A percentile compares a stretch with the other conserved stretches of the same genome.
Evolutionary conservation across 2,113 vertebrate genomes (phyloP).

Genomic region (Loxodonta africana): DNA sequence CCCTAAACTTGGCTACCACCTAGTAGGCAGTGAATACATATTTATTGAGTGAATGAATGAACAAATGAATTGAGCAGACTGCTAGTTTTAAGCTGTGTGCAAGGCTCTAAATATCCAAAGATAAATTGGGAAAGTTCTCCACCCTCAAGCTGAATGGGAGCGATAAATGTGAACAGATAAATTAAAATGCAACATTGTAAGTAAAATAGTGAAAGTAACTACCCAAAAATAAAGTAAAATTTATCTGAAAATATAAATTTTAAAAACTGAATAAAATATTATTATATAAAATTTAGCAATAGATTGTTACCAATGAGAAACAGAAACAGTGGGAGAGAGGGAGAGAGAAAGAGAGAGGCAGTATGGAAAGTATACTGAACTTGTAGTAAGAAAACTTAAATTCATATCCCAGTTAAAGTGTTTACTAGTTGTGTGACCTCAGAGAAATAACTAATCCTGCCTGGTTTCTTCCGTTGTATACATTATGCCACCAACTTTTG

Average conservation of each 20-base stretch:
- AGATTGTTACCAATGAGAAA: background rate
- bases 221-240: background rate
- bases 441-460: background rate
- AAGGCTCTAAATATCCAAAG: background rate
- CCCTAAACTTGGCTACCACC: background rate
- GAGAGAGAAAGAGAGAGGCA: background rate
- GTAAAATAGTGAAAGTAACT: background rate
- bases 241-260: background rate
- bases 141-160: background rate
- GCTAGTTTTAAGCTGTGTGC: background rate
- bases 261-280: background rate
- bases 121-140: background rate
- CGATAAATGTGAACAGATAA: background rate
- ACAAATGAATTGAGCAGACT: background rate
- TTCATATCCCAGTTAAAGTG: background rate
- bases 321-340: too few species aligned
- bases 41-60: too few species aligned
- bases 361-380: background rate
- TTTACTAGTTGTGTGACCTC: background rate
- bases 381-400: background rate
- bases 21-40: background rate
- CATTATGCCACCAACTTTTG: background rate
- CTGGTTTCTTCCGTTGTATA: background rate
- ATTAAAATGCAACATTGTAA: background rate
- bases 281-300: background rate